Base-by-base conservation (phyloP, 35 echinoderm and acorn worm species). In the Holothuria glaberrima region DNA sequence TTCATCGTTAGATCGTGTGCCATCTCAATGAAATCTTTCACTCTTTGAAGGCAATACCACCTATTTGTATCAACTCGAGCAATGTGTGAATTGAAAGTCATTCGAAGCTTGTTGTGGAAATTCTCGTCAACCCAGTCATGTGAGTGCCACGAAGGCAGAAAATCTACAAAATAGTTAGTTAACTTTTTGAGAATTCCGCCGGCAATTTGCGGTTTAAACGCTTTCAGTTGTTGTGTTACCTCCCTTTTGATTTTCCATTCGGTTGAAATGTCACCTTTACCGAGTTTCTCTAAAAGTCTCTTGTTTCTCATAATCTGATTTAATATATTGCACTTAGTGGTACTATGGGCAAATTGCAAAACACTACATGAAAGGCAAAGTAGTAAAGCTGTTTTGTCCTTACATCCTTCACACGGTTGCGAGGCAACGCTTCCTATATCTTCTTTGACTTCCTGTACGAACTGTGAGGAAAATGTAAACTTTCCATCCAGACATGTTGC, bases 351-450 rank as follows among this genome's bases (percentile, higher is more conserved):
- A 20, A 5, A 12, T n/a, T 50, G 74, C 20, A 78, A 2, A 48
- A 78, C 38, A 2, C 50, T 24, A 78, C 36, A 78, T 16, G 74
- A 48, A 41, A 78, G 21, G 4, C n/a, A 48, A 3, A 78, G 38
- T 9, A 78, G 21, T 12, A 78, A 78, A 25, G 25, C 50, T 25
- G 74, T 48, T 48, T 30, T 78, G 29, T 22, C 33, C 50, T 27
- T 78, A 33, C 74, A 78, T 48, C 74, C 74, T 21, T 48, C 38
- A 24, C 74, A 78, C 25, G 41, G 41, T 25, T 78, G 44, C 20
- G 44, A 52, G 27, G 50, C 38, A 35, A 78, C 50, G 12, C 20
- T 50, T 10, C 5, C 50, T 24, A 78, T 24, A 48, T 12, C 6
- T 16, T 78, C n/a, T 48, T 19, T 48, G 36, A 78, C 38, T 24